phyloP scores from a whole-genome alignment of 2,888 invertebrate species.

The Automeris io region DNA sequence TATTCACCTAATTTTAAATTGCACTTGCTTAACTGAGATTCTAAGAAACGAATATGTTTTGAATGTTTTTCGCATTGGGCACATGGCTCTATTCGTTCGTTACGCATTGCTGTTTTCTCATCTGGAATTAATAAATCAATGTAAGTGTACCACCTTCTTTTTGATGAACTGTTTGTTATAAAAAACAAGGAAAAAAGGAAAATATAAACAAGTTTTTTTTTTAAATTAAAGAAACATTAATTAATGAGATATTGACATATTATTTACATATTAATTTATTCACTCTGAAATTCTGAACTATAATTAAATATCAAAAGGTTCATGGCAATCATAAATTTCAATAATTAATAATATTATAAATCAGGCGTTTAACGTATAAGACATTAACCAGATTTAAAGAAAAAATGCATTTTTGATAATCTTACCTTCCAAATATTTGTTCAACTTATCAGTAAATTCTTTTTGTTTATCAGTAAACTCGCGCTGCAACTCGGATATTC shows the following conservation, averaged over 20 bases:
- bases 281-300: too few relatives aligned
- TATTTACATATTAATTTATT: too few relatives aligned
- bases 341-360: too few relatives aligned
- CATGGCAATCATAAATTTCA: too few relatives aligned
- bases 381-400: slow-evolving; percentile 2
- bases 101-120: slow-evolving; percentile 59
- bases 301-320: too few relatives aligned
- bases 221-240: too few relatives aligned
- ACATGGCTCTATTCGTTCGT: slow-evolving; percentile 55
- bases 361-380: not conserved
- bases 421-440: slow-evolving; percentile 58
- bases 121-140: slow-evolving; percentile 34
- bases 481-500: slow-evolving; percentile 74
- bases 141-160: too few relatives aligned
- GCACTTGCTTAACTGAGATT: slow-evolving; percentile 57
- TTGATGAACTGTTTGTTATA: too few relatives aligned
- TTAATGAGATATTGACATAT: too few relatives aligned
- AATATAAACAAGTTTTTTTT: too few relatives aligned
- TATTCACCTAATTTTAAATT: slow-evolving; percentile 53
- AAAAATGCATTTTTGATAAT: not conserved
- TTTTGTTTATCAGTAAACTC: slow-evolving; percentile 73
- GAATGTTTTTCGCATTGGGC: slow-evolving; percentile 55
- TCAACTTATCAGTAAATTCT: slow-evolving; percentile 60
- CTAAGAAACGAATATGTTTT: slow-evolving; percentile 50
- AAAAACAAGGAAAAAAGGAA: too few relatives aligned